These are phyloP conservation scores for Lichenostomus cassidix DNA, from an alignment of 2,113 vertebrate genomes.

Conservation along the genomic window DNA sequence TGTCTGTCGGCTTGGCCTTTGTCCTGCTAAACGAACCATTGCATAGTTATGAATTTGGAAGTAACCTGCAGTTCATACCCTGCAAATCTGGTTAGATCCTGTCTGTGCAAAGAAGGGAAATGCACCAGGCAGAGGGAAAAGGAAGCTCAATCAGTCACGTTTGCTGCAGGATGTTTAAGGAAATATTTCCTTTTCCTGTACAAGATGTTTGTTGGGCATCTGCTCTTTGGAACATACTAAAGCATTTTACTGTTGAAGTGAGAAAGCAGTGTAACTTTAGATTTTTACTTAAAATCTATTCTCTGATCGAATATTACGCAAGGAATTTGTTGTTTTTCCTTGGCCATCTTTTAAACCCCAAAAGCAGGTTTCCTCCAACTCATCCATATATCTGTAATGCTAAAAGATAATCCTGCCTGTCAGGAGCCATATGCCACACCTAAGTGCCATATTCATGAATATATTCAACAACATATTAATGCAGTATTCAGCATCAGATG, in stretches of 20 bases:
- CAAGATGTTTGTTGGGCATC: slow-evolving; percentile 46
- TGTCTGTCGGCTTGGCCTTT: slow-evolving; percentile 56
- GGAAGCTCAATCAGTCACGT: slow-evolving; percentile 63
- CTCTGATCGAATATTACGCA: neutral
- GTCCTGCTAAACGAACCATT: slow-evolving; percentile 65
- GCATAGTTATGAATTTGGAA: slow-evolving; percentile 62
- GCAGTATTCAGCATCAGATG: neutral
- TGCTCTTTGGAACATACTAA: neutral
- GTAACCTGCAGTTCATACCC: slow-evolving; percentile 53
- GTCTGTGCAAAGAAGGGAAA: slow-evolving; percentile 57
- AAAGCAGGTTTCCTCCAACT: neutral
- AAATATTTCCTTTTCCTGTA: slow-evolving; percentile 66
- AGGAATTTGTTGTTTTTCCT: neutral
- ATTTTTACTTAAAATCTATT: neutral
- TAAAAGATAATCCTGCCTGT: neutral
- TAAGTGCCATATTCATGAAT: neutral
- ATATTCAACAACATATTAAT: neutral
- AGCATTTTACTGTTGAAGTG: neutral
- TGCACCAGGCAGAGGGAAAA: slow-evolving; percentile 40
- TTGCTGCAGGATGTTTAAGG: slow-evolving; percentile 70
- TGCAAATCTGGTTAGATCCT: slow-evolving; percentile 59
- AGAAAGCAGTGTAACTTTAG: neutral
- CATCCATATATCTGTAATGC: neutral
- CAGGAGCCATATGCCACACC: neutral
- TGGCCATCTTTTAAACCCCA: neutral